A percentile compares a stretch with the other conserved stretches of the same genome.
phyloP scores from a whole-genome alignment of 2,888 invertebrate genomes.

The Epirrita christyi region DNA sequence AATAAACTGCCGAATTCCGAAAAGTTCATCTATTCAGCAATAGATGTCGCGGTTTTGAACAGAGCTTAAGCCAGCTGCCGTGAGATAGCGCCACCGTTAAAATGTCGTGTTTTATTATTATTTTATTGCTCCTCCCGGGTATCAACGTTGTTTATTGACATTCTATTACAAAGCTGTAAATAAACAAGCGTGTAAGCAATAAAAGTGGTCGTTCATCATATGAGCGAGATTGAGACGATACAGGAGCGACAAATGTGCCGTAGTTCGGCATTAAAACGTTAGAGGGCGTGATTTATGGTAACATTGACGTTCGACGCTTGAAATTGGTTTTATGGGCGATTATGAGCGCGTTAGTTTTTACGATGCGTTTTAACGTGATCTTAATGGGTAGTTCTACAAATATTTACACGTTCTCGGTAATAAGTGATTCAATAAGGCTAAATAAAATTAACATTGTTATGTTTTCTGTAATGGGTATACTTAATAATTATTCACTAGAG shows the following conservation, averaged over 20 bases:
- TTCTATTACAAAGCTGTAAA: slow-evolving; percentile 74
- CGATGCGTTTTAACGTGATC: slow-evolving; percentile 68
- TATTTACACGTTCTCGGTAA: slow-evolving; percentile 65
- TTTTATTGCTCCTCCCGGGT: slow-evolving; percentile 64
- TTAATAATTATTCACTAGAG: too few species aligned
- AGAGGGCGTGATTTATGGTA: slow-evolving; percentile 76
- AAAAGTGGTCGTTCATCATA: slow-evolving; percentile 73
- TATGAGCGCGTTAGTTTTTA: slow-evolving; percentile 73
- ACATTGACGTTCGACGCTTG: slow-evolving; percentile 66
- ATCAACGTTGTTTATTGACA: slow-evolving; percentile 72
- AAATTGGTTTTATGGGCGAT: slow-evolving; percentile 69
- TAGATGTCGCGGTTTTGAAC: slow-evolving; percentile 65
- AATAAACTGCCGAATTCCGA: slow-evolving; percentile 30
- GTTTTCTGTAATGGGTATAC: slow-evolving; percentile 9
- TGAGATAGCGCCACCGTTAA: slow-evolving; percentile 53
- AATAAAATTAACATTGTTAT: slow-evolving; percentile 25
- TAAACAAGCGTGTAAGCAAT: slow-evolving; percentile 73
- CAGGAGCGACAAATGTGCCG: slow-evolving; percentile 60
- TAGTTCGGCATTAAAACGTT: slow-evolving; percentile 62
- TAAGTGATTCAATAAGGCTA: slow-evolving; percentile 47
- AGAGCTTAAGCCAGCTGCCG: slow-evolving; percentile 42
- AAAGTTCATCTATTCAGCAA: slow-evolving; percentile 58
- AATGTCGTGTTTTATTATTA: slow-evolving; percentile 64
- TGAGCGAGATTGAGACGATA: slow-evolving; percentile 70
- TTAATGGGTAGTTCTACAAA: slow-evolving; percentile 69